A percentile compares a stretch with the other conserved stretches of the same genome.
Evolutionary conservation across 2,888 invertebrate species (phyloP).

Genomic region (Agapetus fuscipes): DNA sequence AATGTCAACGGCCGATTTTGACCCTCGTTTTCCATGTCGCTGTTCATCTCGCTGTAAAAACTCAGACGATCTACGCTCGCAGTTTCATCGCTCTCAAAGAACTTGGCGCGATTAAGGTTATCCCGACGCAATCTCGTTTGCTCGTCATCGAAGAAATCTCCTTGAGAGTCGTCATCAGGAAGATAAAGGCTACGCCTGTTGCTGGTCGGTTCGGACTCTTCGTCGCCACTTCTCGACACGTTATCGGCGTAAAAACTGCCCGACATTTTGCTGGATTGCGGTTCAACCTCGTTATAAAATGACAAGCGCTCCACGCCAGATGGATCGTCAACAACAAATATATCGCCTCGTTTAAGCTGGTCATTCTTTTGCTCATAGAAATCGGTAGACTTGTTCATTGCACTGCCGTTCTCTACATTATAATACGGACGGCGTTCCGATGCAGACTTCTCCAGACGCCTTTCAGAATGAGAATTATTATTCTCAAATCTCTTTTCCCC

Average conservation of each 20-base stretch:
- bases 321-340: constrained; percentile 16
- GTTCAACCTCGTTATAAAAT: constrained; percentile 17
- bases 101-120: constrained; percentile 7
- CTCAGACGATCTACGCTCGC: constrained; percentile 7
- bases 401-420: constrained; percentile 20
- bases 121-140: constrained; percentile 9
- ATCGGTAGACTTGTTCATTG: constrained; percentile 18
- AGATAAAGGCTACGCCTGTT: constrained; percentile 5
- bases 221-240: constrained; percentile 5
- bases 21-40: constrained; percentile 8
- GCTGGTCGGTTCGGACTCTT: constrained; percentile 1
- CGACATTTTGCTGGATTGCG: constrained; percentile 4
- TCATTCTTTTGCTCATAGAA: constrained; percentile 21
- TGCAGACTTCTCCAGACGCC: constrained; percentile 28
- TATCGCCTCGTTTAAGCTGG: constrained; percentile 18
- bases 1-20: constrained; percentile 7
- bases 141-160: constrained; percentile 10
- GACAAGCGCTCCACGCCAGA: constrained; percentile 14
- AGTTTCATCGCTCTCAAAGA: constrained; percentile 15
- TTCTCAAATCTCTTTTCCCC: background rate
- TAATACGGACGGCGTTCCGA: constrained; percentile 32
- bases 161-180: constrained; percentile 6
- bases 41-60: constrained; percentile 12
- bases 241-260: constrained; percentile 10
- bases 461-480: background rate